Evolutionary conservation across 2,797 vertebrate species (phyloP).

Genomic region (Apogon talboti): DNA sequence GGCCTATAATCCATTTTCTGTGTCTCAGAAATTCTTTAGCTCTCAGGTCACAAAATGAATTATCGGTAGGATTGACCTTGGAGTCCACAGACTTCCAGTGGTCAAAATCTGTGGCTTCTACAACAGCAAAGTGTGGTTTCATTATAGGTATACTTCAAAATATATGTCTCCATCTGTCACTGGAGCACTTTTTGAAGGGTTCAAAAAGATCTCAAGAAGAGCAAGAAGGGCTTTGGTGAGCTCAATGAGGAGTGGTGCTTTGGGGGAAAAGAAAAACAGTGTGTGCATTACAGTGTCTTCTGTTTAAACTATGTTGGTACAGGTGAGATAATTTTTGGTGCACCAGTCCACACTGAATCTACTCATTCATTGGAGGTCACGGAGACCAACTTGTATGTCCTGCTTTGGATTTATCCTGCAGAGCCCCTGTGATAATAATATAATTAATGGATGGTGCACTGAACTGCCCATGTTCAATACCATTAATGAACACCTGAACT

Average conservation of each 20-base stretch:
- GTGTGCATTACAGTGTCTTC: not conserved
- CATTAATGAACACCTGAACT: too few relatives aligned
- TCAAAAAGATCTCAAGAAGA: not conserved
- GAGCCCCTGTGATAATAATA: too few relatives aligned
- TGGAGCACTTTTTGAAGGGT: not conserved
- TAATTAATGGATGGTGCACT: too few relatives aligned
- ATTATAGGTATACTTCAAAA: not conserved
- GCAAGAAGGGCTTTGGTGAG: slow-evolving; percentile 5
- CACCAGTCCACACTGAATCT: too few relatives aligned
- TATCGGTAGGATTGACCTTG: not conserved
- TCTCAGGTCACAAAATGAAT: slow-evolving; percentile 1
- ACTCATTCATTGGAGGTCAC: too few relatives aligned
- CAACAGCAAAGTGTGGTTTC: slow-evolving; percentile 8
- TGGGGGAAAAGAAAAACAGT: not conserved
- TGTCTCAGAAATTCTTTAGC: not conserved
- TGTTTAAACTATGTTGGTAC: too few relatives aligned
- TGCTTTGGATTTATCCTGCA: too few relatives aligned
- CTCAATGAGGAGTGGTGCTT: slow-evolving; percentile 24
- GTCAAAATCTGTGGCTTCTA: not conserved
- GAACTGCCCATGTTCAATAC: too few relatives aligned
- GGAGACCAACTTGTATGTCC: too few relatives aligned
- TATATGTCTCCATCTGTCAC: not conserved
- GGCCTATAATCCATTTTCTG: slow-evolving; percentile 16
- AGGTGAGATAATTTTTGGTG: too few relatives aligned
- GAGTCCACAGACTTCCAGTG: slow-evolving; percentile 18